These are phyloP conservation scores for Bradypodion ventrale DNA, from an alignment of 2,797 vertebrate genomes.

Conservation along the genomic window DNA sequence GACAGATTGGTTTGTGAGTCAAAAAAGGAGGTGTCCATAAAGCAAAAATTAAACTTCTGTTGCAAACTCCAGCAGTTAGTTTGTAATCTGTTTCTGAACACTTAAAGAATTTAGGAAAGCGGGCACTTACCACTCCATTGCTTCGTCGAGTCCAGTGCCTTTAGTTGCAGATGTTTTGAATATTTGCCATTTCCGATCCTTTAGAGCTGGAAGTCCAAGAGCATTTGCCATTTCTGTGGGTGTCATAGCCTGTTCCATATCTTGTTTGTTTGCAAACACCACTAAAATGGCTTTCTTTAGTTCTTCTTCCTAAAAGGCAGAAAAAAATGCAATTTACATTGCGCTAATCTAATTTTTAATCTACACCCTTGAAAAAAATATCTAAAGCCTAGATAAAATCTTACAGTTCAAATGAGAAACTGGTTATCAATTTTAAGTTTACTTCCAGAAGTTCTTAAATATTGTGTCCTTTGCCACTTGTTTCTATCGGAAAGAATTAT, in stretches of 20 bases:
- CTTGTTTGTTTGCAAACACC: constrained; percentile 99
- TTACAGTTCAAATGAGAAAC: too few relatives aligned
- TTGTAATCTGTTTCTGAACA: neutral
- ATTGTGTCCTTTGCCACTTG: neutral
- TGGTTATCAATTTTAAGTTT: neutral
- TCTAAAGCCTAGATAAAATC: too few relatives aligned
- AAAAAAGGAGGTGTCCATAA: neutral
- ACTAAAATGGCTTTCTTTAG: constrained; percentile 97
- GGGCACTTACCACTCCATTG: constrained; percentile 92
- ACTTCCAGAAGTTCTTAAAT: neutral
- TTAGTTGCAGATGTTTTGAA: constrained; percentile 98
- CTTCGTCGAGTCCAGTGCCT: constrained; percentile 93
- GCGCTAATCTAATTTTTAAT: neutral
- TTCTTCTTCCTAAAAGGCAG: constrained; percentile 88
- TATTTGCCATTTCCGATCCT: constrained; percentile 99
- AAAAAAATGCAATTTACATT: neutral
- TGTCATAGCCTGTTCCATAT: constrained; percentile 99
- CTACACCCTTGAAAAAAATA: neutral
- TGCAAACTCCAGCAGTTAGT: neutral
- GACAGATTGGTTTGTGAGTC: neutral
- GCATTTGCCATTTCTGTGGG: constrained; percentile 95
- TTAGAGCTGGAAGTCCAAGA: constrained; percentile 91
- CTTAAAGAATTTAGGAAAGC: neutral
- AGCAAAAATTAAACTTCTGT: constrained; percentile 28
- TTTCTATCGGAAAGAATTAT: neutral